Conservation (phyloP, 2,113 vertebrate genomes). For the Menidia beryllina region DNA sequence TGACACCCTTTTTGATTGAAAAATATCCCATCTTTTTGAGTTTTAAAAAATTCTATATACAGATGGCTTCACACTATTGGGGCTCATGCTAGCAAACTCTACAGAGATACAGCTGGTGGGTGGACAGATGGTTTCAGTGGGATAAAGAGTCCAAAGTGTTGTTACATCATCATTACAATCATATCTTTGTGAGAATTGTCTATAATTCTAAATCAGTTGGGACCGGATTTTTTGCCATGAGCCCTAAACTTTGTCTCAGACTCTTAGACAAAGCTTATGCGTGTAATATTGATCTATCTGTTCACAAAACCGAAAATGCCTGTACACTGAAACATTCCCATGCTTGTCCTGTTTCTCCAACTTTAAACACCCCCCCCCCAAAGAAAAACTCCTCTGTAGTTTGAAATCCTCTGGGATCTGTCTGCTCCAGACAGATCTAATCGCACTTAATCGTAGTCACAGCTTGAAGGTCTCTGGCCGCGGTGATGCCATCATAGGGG, state of each 20-base stretch:
- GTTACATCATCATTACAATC: too few species aligned
- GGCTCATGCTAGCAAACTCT: too few species aligned
- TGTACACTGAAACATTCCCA: slow-evolving; percentile 22
- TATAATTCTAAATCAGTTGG: neutral
- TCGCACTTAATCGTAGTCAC: slow-evolving; percentile 74
- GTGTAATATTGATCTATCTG: neutral
- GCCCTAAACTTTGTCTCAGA: neutral
- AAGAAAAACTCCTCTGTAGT: slow-evolving; percentile 47
- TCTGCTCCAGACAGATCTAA: slow-evolving; percentile 70
- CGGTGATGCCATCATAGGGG: slow-evolving; percentile 67
- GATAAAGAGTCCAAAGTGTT: neutral
- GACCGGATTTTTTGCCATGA: neutral
- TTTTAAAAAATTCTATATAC: too few species aligned
- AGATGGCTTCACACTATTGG: too few species aligned
- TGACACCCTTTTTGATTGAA: too few species aligned
- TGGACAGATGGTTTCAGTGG: too few species aligned
- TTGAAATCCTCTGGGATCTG: slow-evolving; percentile 54
- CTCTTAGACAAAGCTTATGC: neutral
- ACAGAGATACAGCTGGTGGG: too few species aligned
- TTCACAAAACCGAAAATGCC: slow-evolving; percentile 25
- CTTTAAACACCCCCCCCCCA: slow-evolving; percentile 49
- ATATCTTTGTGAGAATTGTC: neutral
- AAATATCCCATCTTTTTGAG: too few species aligned
- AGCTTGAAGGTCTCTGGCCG: slow-evolving; percentile 65
- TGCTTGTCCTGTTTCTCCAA: slow-evolving; percentile 36